Conservation (phyloP, 2,113 vertebrate species). For the Bufo gargarizans region DNA sequence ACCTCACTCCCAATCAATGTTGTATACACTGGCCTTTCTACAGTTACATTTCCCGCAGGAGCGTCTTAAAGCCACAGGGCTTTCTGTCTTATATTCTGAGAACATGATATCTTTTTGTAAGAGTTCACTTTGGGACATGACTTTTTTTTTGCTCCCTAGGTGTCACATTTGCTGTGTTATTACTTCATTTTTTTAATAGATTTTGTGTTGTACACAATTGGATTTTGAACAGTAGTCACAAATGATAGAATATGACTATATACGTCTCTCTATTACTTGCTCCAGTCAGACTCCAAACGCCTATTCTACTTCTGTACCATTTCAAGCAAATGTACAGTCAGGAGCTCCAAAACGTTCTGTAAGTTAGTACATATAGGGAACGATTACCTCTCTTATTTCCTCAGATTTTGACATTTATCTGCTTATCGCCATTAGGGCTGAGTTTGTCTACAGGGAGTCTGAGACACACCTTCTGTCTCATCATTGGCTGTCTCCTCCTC, state of each 20-base stretch:
- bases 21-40: constrained; percentile 71
- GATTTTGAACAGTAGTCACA: neutral
- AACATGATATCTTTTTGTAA: constrained; percentile 27
- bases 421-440: too few species aligned
- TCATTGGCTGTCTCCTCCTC: too few species aligned
- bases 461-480: too few species aligned
- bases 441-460: too few species aligned
- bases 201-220: neutral
- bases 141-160: neutral
- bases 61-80: constrained; percentile 68
- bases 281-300: neutral
- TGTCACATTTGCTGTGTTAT: neutral
- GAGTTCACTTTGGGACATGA: constrained; percentile 45
- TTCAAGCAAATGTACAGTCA: too few species aligned
- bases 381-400: too few species aligned
- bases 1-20: constrained; percentile 83
- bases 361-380: too few species aligned
- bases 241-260: neutral
- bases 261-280: neutral
- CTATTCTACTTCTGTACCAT: neutral
- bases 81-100: constrained; percentile 24
- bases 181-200: neutral
- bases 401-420: too few species aligned
- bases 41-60: constrained; percentile 69
- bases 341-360: too few species aligned